Evolutionary conservation across 2,113 vertebrate genomes (phyloP), one percentile per base, ranked within the genome.

Genomic region (Lethenteron camtschaticum): DNA sequence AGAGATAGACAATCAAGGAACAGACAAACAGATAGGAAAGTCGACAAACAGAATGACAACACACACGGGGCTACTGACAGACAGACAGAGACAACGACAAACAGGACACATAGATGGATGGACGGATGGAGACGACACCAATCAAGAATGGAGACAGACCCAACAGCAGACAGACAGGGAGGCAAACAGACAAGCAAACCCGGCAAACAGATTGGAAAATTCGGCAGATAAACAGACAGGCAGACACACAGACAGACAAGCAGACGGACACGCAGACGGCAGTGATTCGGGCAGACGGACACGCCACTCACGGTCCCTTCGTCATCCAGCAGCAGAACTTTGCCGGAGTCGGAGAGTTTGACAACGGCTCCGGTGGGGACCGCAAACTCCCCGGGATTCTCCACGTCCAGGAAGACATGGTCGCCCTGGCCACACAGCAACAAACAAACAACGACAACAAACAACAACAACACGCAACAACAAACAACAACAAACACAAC

Each of bases 341-440:
- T 83, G 70, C 86, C 85, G 1, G 81, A 82, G 56, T 84, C 82
- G 3, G 82, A 81, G 55, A 89, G 79, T 69, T 79, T 83, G 70
- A 99, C 81, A 74, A 88, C 76, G 7, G 88, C 89, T 12, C 92
- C 92, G 0, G 96, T 86, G 1, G 87, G 83, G 59, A 95, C 81
- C 8, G 60, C 72, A 20, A 72, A 78, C 73, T 84, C 75, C 68
- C 73, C 73, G 3, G 75, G 78, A 1, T 18, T 14, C 24, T 79
- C 74, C 1, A 78, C 69, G 20, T 91, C 82, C 75, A 95, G 76
- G 92, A 92, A 99, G 14, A 99, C 86, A 57, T 86, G 86, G 74
- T 97, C 91, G 55, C 94, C 94, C 94, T 99, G 71, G 12, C 13
- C 68, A 69, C 6, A 57, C n/a, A 18, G 2, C 12, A 11, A 68